Conservation (phyloP, 2,888 invertebrate species). For the Pterobdella sp. region DNA sequence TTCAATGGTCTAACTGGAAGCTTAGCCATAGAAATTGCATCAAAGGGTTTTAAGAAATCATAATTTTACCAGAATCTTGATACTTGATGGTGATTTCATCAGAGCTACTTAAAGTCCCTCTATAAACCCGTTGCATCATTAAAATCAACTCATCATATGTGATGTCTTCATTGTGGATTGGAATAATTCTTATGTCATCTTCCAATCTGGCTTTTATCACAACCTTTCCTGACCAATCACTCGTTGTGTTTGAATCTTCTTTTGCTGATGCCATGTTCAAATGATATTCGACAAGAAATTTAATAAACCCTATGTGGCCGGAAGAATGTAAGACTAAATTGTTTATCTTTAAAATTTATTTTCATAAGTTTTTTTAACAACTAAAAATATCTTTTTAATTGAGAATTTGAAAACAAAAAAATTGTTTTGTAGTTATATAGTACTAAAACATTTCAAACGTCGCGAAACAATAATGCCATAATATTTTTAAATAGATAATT, state of each 20-base stretch:
- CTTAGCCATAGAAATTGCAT: too few relatives aligned
- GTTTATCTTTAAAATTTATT: not conserved
- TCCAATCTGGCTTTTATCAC: conserved; percentile 56
- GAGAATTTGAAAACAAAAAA: too few relatives aligned
- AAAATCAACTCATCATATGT: conserved; percentile 62
- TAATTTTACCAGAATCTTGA: conserved; percentile 63
- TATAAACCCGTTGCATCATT: conserved; percentile 67
- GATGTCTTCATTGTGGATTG: conserved; percentile 66
- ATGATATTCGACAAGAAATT: too few relatives aligned
- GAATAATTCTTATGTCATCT: conserved; percentile 61
- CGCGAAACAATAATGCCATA: not conserved
- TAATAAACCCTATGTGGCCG: too few relatives aligned
- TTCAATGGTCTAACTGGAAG: too few relatives aligned
- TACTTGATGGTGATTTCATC: conserved; percentile 66
- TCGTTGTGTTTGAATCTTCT: conserved; percentile 27
- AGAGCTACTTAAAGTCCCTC: conserved; percentile 58
- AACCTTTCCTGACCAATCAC: conserved; percentile 38
- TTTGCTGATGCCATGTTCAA: not conserved
- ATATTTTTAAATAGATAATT: not conserved
- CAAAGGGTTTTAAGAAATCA: too few relatives aligned
- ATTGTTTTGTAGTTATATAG: too few relatives aligned
- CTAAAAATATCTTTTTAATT: not conserved
- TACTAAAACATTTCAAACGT: not conserved
- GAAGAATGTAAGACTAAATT: conserved; percentile 2
- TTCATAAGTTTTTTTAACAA: not conserved